phyloP scores from a whole-genome alignment of 2,113 vertebrate genomes.

The Globicephala melas region DNA sequence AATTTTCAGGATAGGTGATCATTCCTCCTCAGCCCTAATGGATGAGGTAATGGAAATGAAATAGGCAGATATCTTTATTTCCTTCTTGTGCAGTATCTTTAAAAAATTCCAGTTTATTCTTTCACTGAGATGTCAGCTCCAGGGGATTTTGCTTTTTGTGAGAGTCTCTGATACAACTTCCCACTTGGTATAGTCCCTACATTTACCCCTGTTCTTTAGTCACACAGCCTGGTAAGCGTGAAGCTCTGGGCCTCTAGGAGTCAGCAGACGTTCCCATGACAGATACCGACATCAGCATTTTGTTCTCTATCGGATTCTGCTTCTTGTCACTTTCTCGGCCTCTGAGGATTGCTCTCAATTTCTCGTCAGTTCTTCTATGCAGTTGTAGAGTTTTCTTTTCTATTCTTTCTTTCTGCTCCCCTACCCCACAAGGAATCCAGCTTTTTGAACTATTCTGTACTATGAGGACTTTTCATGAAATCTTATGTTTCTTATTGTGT shows the following conservation, averaged over 20 bases:
- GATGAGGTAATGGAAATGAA: background rate
- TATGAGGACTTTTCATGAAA: background rate
- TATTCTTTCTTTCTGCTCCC: background rate
- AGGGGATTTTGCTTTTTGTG: background rate
- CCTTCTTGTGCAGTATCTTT: background rate
- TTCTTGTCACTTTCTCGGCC: background rate
- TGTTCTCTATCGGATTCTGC: background rate
- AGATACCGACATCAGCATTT: background rate
- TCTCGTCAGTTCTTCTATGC: background rate
- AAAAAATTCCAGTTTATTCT: background rate
- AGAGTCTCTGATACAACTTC: background rate
- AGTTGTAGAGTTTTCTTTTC: background rate
- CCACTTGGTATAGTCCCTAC: background rate
- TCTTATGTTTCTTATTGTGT: background rate
- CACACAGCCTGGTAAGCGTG: background rate
- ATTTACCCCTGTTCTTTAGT: background rate
- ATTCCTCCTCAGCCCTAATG: background rate
- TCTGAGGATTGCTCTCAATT: background rate
- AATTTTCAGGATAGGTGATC: background rate
- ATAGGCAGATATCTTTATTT: background rate
- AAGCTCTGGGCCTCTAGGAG: background rate
- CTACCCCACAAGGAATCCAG: background rate
- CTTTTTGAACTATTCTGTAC: background rate
- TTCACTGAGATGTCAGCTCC: background rate
- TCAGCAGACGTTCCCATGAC: background rate